phyloP scores from a whole-genome alignment of 1,140 invertebrate species.

The Pogonognathellus flavescens region DNA sequence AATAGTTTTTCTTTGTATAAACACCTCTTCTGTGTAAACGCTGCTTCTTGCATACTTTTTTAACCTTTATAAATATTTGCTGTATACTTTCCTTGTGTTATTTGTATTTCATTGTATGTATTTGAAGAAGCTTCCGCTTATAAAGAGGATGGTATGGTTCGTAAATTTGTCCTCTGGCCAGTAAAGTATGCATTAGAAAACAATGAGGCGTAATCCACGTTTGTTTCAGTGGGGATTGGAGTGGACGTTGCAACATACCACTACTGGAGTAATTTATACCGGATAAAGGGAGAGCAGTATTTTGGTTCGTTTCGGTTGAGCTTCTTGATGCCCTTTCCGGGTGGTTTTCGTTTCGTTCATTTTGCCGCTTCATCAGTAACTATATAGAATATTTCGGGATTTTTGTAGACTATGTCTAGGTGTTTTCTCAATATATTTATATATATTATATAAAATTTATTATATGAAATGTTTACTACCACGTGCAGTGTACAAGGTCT shows the following conservation, averaged over 20 bases:
- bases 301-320: slow-evolving; percentile 48
- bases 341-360: slow-evolving; percentile 26
- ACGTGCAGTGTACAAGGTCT: neutral
- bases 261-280: slow-evolving; percentile 23
- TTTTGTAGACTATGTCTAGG: slow-evolving; percentile 5
- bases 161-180: neutral
- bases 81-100: no score
- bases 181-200: slow-evolving; percentile 10
- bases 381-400: neutral
- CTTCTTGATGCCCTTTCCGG: slow-evolving; percentile 38
- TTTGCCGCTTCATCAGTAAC: slow-evolving; percentile 41
- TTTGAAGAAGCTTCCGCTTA: slow-evolving; percentile 16
- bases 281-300: slow-evolving; percentile 8
- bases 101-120: slow-evolving; percentile 17
- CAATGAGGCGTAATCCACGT: neutral
- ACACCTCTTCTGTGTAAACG: no score
- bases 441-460: neutral
- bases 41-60: no score
- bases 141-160: neutral
- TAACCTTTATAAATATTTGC: no score
- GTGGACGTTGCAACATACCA: neutral
- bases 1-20: no score
- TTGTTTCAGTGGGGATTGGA: slow-evolving; percentile 4
- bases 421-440: no score
- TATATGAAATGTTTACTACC: neutral